A percentile compares a stretch with the other conserved stretches of the same genome.
Conservation (phyloP, 2,113 vertebrate species). For the Anarhynchus alexandrinus region DNA sequence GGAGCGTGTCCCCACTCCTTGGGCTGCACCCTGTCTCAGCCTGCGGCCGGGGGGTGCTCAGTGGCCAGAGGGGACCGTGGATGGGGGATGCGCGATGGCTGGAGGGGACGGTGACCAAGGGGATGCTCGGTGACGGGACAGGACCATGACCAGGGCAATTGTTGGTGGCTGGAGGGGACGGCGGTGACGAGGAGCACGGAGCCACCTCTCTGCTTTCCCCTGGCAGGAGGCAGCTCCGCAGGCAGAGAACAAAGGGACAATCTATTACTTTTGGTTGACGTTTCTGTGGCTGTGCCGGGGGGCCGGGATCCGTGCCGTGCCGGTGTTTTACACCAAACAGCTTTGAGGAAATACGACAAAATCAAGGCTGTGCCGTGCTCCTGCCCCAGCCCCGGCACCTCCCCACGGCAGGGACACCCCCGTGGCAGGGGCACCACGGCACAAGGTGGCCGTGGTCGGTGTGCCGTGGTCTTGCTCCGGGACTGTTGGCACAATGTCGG, state of each 20-base stretch:
- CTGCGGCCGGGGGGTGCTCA: not conserved
- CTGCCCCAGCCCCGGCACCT: not conserved
- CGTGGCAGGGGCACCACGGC: not conserved
- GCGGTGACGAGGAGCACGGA: not conserved
- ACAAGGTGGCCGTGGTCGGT: not conserved
- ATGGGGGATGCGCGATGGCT: not conserved
- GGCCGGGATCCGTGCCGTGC: not conserved
- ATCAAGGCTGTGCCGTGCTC: not conserved
- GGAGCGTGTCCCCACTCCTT: not conserved
- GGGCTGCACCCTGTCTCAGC: no score
- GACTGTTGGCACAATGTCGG: not conserved
- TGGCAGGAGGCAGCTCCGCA: not conserved
- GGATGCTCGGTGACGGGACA: not conserved
- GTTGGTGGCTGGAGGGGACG: not conserved
- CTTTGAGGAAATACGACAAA: not conserved
- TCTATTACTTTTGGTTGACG: not conserved
- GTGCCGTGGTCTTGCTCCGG: rapidly evolving
- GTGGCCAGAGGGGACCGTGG: rapidly evolving
- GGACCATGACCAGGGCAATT: not conserved
- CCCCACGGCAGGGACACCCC: not conserved
- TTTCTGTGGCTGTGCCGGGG: not conserved
- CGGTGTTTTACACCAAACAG: no score
- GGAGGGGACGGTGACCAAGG: not conserved
- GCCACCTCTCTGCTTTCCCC: not conserved
- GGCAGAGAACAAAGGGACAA: not conserved